A percentile compares a stretch with the other conserved stretches of the same genome.
Conservation (phyloP, 2,888 invertebrate genomes). For the Epirrhoe tristata region DNA sequence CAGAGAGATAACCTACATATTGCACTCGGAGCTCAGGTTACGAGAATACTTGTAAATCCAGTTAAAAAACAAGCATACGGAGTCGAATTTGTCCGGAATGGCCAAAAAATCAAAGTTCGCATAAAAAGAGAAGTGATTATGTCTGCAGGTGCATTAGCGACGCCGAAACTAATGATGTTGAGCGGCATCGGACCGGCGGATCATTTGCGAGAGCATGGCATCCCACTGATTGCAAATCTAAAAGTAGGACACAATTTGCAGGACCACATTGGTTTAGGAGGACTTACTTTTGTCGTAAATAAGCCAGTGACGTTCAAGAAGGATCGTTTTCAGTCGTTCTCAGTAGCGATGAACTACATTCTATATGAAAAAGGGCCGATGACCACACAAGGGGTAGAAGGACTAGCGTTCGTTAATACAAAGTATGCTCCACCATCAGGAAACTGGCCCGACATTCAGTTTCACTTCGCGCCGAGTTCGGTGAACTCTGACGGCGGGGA, state of each 20-base stretch:
- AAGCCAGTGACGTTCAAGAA: slow-evolving; percentile 92
- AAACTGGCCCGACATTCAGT: slow-evolving; percentile 94
- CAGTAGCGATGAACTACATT: slow-evolving; percentile 93
- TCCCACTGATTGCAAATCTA: slow-evolving; percentile 90
- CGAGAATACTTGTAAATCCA: slow-evolving; percentile 88
- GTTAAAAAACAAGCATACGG: slow-evolving; percentile 90
- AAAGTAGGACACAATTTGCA: slow-evolving; percentile 94
- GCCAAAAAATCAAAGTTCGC: slow-evolving; percentile 87
- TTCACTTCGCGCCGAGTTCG: slow-evolving; percentile 94
- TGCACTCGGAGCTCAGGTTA: slow-evolving; percentile 90
- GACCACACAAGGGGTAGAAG: slow-evolving; percentile 94
- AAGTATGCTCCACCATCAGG: slow-evolving; percentile 92
- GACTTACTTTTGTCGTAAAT: slow-evolving; percentile 92
- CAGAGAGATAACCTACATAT: slow-evolving; percentile 92
- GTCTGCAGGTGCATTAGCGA: slow-evolving; percentile 94
- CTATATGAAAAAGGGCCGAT: slow-evolving; percentile 92
- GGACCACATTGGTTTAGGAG: slow-evolving; percentile 95
- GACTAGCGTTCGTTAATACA: slow-evolving; percentile 94
- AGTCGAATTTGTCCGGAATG: slow-evolving; percentile 89
- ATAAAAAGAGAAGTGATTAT: slow-evolving; percentile 93
- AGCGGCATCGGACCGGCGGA: slow-evolving; percentile 94
- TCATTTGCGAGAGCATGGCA: slow-evolving; percentile 89
- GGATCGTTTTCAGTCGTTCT: slow-evolving; percentile 90
- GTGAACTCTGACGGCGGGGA: slow-evolving; percentile 93
- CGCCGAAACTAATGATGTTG: slow-evolving; percentile 96